Conservation (phyloP, 2,113 vertebrate species). For the Delphinus delphis region DNA sequence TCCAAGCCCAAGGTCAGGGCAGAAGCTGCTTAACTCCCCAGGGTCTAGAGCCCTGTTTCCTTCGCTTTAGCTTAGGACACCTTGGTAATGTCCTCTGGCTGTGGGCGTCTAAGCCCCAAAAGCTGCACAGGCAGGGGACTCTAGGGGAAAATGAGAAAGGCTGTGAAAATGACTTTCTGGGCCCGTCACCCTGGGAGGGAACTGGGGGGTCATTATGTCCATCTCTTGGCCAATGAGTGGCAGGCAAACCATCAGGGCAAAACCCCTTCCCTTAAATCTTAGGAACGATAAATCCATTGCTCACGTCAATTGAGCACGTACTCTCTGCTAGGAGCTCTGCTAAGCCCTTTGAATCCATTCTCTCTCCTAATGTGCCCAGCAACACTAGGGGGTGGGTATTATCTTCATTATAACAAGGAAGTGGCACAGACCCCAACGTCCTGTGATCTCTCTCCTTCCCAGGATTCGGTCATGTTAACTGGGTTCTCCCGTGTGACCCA, state of each 20-base stretch:
- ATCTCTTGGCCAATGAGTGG: not conserved
- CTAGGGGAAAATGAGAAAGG: not conserved
- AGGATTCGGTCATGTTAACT: not conserved
- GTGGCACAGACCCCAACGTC: not conserved
- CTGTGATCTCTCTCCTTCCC: accelerated
- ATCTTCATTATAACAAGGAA: not conserved
- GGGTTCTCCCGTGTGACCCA: accelerated
- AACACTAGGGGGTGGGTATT: too few relatives aligned
- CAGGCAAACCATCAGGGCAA: not conserved
- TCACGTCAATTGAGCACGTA: not conserved
- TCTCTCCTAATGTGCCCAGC: not conserved
- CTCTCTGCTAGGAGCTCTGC: not conserved
- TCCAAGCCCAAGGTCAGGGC: not conserved
- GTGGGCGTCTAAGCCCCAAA: not conserved
- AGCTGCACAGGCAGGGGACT: not conserved
- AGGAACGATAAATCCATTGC: not conserved
- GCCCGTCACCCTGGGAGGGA: not conserved
- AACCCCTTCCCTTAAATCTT: too few relatives aligned
- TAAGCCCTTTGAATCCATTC: not conserved
- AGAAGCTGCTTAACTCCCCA: not conserved
- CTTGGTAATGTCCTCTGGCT: not conserved
- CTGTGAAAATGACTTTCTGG: not conserved
- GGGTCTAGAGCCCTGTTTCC: too few relatives aligned
- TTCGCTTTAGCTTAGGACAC: not conserved
- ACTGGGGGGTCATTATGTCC: not conserved